Evolutionary conservation across 2,888 invertebrate species (phyloP).

Genomic region (Alviniconcha strummeri): DNA sequence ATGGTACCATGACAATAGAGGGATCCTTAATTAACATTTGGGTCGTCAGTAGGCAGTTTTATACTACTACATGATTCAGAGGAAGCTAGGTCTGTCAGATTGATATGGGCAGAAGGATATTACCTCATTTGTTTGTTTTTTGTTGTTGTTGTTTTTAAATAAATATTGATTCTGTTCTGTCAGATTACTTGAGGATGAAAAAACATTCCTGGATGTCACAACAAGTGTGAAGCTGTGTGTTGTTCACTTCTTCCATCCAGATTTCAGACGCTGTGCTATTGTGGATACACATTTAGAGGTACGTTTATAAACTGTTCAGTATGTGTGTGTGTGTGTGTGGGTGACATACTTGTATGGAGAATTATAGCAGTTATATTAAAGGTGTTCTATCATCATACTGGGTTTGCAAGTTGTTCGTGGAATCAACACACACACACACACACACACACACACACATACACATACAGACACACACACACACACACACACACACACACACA

Average conservation of each 20-base stretch:
- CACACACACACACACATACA: background rate
- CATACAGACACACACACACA: background rate
- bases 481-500: background rate
- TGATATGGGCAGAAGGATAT: too few species aligned
- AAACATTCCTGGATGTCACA: slow-evolving; percentile 64
- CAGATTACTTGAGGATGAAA: slow-evolving; percentile 62
- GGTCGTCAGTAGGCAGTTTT: too few species aligned
- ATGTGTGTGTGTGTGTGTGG: too few species aligned
- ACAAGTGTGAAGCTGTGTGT: slow-evolving; percentile 65
- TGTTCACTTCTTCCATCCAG: slow-evolving; percentile 70
- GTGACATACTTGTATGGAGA: too few species aligned
- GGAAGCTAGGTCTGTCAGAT: too few species aligned
- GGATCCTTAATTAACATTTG: too few species aligned
- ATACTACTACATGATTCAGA: too few species aligned
- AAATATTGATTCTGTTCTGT: too few species aligned
- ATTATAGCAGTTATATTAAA: too few species aligned
- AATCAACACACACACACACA: background rate
- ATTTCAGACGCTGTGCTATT: slow-evolving; percentile 69
- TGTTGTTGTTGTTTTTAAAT: too few species aligned
- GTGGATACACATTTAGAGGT: slow-evolving; percentile 69
- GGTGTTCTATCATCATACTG: background rate
- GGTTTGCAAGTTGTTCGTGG: background rate
- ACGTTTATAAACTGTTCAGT: background rate
- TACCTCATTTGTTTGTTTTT: too few species aligned
- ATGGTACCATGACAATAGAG: too few species aligned